phyloP scores from a whole-genome alignment of 2,797 vertebrate species.

The Amphiprion clarkii region DNA sequence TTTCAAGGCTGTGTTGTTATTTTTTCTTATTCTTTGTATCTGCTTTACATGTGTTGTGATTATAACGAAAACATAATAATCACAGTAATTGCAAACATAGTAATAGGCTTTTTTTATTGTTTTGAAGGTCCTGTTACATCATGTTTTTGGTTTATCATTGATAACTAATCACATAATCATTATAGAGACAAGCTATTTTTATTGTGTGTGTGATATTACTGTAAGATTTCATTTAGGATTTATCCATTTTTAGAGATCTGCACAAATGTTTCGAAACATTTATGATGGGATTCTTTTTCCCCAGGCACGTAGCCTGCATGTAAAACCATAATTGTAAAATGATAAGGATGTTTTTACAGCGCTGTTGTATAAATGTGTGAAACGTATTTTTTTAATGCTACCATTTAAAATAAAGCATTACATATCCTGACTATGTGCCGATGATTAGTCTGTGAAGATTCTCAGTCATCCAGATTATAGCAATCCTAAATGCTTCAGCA shows the following conservation, averaged over 20 bases:
- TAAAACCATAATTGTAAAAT: too few species aligned
- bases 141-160: constrained; percentile 23
- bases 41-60: background rate
- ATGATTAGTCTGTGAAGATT: background rate
- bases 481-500: too few species aligned
- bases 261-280: background rate
- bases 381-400: background rate
- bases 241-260: constrained; percentile 21
- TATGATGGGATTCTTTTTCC: background rate
- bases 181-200: background rate
- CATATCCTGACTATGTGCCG: background rate
- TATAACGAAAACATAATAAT: background rate
- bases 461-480: too few species aligned
- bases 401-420: constrained; percentile 37
- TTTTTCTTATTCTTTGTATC: constrained; percentile 4
- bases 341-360: too few species aligned
- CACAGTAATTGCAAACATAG: constrained; percentile 7
- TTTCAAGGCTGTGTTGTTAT: too few species aligned
- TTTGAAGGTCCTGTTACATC: background rate
- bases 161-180: background rate
- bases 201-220: background rate
- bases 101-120: too few species aligned
- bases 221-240: constrained; percentile 15
- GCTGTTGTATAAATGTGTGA: too few species aligned
- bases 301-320: background rate